These are phyloP conservation scores for Siderastrea radians DNA, from an alignment of 92 coral and sea anemone species.

Conservation along the genomic window DNA sequence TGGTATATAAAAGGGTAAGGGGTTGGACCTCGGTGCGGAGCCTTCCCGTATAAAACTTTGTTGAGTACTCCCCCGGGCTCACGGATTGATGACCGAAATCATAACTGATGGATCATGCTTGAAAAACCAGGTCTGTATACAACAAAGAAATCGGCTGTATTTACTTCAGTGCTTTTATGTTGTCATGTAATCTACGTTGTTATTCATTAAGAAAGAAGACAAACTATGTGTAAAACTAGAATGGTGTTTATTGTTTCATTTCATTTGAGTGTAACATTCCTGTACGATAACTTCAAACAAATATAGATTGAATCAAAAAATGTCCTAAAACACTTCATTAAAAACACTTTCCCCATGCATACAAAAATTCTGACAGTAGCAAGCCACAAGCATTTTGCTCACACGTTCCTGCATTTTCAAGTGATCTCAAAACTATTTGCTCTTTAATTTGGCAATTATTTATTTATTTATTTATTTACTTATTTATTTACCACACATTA, in stretches of 20 bases:
- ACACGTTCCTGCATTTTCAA: too few species aligned
- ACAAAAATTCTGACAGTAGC: too few species aligned
- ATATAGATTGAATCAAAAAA: not conserved
- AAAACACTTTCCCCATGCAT: too few species aligned
- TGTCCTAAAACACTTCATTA: too few species aligned
- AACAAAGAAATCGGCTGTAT: not conserved
- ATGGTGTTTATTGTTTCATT: not conserved
- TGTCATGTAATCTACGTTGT: not conserved
- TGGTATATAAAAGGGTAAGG: too few species aligned
- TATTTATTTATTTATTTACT: not conserved
- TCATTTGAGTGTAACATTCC: not conserved
- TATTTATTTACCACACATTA: not conserved
- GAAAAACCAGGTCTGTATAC: too few species aligned
- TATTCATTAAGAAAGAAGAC: not conserved
- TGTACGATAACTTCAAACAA: not conserved
- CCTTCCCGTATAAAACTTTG: too few species aligned
- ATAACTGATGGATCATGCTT: too few species aligned
- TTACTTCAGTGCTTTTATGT: not conserved
- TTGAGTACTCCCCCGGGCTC: too few species aligned
- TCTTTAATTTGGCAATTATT: not conserved
- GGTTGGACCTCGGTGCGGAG: too few species aligned
- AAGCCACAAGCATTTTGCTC: too few species aligned
- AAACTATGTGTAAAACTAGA: slow-evolving; percentile 6
- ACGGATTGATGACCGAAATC: too few species aligned
- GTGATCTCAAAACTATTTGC: not conserved